Conservation (phyloP, 2,888 invertebrate species). For the Apamea anceps region DNA sequence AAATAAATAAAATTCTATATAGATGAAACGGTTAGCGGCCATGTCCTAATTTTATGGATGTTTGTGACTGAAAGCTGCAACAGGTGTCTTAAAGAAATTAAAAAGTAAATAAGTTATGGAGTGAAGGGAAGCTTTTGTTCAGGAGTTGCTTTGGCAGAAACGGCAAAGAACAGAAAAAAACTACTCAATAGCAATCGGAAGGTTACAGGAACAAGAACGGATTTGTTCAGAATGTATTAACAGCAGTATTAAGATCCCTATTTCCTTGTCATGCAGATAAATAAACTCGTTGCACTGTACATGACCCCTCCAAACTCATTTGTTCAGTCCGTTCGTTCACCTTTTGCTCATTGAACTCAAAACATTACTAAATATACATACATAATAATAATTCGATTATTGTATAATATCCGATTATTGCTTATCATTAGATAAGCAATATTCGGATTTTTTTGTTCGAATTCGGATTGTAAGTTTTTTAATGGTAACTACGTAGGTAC, state of each 20-base stretch:
- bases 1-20: no score
- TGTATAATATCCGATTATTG: neutral
- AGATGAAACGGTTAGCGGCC: no score
- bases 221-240: neutral
- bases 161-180: no score
- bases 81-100: no score
- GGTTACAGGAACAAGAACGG: neutral
- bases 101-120: no score
- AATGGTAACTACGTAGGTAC: no score
- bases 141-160: no score
- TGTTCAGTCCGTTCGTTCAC: slow-evolving; percentile 21
- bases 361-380: neutral
- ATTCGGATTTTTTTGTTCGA: neutral
- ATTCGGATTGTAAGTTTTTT: neutral
- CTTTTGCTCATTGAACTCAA: neutral
- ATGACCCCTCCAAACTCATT: slow-evolving; percentile 6
- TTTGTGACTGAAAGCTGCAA: no score
- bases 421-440: slow-evolving; percentile 5
- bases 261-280: neutral
- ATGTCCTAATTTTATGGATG: no score
- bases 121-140: no score
- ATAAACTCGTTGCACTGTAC: neutral
- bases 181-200: no score
- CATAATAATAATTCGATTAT: neutral
- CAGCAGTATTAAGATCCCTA: neutral